These are phyloP conservation scores for Dicranocentrus wangi DNA, from an alignment of 2,888 invertebrate species.

Conservation along the genomic window DNA sequence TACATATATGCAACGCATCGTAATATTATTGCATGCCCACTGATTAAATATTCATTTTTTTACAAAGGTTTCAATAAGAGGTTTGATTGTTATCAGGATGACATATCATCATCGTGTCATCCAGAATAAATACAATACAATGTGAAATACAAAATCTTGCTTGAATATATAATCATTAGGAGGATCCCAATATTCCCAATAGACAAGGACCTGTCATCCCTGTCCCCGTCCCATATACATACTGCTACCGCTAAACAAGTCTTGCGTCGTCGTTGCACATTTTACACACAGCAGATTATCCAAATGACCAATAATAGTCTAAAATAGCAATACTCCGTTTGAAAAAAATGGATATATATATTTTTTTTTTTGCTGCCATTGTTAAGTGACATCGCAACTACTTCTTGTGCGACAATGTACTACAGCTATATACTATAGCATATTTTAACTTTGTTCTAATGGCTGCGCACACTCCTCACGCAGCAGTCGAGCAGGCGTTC, in stretches of 20 bases:
- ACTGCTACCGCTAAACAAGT: not conserved
- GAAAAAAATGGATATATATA: not conserved
- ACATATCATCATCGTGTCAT: not conserved
- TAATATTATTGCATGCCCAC: not conserved
- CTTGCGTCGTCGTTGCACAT: not conserved
- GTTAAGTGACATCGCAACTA: too few species aligned
- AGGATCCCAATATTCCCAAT: too few species aligned
- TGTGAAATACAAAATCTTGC: too few species aligned
- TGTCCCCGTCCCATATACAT: conserved; percentile 59
- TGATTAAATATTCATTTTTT: not conserved
- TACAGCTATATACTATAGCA: too few species aligned
- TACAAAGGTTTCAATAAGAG: not conserved
- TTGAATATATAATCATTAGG: not conserved
- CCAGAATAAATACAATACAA: too few species aligned
- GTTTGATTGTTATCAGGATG: not conserved
- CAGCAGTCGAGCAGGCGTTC: too few species aligned
- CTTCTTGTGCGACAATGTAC: too few species aligned
- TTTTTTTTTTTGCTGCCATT: not conserved
- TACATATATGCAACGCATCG: too few species aligned
- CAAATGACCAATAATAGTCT: not conserved
- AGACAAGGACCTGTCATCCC: conserved; percentile 50
- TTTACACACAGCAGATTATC: not conserved
- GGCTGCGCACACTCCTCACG: too few species aligned
- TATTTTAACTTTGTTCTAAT: too few species aligned
- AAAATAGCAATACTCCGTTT: not conserved